Conservation (phyloP, 2,888 invertebrate species). For the Enchytraeus crypticus region DNA sequence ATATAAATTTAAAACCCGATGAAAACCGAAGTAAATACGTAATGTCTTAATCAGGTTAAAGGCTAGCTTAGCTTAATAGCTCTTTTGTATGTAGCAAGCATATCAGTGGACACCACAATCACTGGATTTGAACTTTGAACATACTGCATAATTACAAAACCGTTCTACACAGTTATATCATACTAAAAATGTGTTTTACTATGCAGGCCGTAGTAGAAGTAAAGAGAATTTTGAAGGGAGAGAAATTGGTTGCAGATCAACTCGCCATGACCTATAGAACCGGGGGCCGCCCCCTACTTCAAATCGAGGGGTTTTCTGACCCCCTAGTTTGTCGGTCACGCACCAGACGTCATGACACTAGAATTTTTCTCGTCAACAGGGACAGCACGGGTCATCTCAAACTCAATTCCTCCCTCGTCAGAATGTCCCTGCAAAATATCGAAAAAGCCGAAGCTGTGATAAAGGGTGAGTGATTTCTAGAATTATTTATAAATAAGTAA, state of each 20-base stretch:
- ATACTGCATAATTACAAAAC: too few relatives aligned
- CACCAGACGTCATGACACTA: slow-evolving; percentile 41
- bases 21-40: too few relatives aligned
- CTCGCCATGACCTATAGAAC: neutral
- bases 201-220: slow-evolving; percentile 38
- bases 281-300: slow-evolving; percentile 21
- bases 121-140: too few relatives aligned
- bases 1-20: too few relatives aligned
- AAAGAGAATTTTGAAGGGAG: slow-evolving; percentile 45
- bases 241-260: slow-evolving; percentile 3
- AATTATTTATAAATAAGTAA: too few relatives aligned
- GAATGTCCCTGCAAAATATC: slow-evolving; percentile 42
- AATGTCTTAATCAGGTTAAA: too few relatives aligned
- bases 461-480: slow-evolving; percentile 39
- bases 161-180: too few relatives aligned
- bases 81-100: too few relatives aligned
- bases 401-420: slow-evolving; percentile 45
- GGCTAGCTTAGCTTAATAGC: too few relatives aligned
- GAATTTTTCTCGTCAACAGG: slow-evolving; percentile 42
- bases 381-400: slow-evolving; percentile 33
- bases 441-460: slow-evolving; percentile 38
- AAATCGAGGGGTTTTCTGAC: slow-evolving; percentile 45
- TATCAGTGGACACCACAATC: too few relatives aligned
- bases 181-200: too few relatives aligned
- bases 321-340: slow-evolving; percentile 38